Evolutionary conservation across 2,797 vertebrate species (phyloP).

Genomic region (Lithobates pipiens): DNA sequence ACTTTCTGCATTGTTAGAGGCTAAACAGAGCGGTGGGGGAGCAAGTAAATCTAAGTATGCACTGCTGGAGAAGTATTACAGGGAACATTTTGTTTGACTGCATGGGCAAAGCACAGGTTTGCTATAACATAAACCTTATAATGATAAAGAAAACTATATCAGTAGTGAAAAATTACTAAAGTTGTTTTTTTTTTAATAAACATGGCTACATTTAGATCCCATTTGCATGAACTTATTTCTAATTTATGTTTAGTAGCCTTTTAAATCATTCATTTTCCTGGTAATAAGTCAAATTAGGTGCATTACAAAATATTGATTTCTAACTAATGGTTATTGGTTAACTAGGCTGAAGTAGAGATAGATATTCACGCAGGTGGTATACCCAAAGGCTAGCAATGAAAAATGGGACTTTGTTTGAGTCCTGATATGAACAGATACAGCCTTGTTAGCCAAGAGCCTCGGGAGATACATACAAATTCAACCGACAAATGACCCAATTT

Average conservation of each 20-base stretch:
- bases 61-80: too few species aligned
- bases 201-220: not conserved
- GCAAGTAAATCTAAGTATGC: too few species aligned
- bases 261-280: not conserved
- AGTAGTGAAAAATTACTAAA: too few species aligned
- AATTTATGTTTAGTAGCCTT: too few species aligned
- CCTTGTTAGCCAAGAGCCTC: conserved; percentile 5
- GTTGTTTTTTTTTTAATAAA: too few species aligned
- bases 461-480: not conserved
- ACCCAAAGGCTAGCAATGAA: conserved; percentile 17
- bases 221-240: not conserved
- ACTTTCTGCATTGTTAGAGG: too few species aligned
- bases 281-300: not conserved
- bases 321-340: conserved; percentile 1
- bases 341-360: not conserved
- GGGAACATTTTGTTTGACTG: too few species aligned
- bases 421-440: not conserved
- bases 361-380: conserved; percentile 27
- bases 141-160: too few species aligned
- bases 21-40: too few species aligned
- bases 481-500: not conserved
- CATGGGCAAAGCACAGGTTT: too few species aligned
- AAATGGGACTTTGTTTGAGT: not conserved
- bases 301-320: not conserved
- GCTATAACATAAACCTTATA: too few species aligned